Evolutionary conservation across 2,888 invertebrate genomes (phyloP).

Genomic region (Stenodera caucasica): DNA sequence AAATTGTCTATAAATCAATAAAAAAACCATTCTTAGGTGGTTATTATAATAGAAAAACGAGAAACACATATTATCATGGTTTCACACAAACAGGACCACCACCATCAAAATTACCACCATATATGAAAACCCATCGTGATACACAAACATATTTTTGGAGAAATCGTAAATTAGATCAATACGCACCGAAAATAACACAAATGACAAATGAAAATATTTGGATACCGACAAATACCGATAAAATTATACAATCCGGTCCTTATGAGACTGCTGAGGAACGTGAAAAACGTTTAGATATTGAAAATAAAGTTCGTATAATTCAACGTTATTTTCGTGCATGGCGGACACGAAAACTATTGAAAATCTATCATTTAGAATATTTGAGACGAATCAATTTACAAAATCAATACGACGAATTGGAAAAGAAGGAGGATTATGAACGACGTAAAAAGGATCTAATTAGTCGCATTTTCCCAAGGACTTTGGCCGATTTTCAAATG

Average conservation of each 20-base stretch:
- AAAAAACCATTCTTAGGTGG: conserved; percentile 82
- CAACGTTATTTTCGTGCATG: conserved; percentile 68
- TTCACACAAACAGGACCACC: conserved; percentile 77
- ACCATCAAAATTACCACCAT: conserved; percentile 57
- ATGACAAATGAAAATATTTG: conserved; percentile 62
- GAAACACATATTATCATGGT: conserved; percentile 77
- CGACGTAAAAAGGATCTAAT: conserved; percentile 62
- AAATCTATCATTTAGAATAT: conserved; percentile 58
- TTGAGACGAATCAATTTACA: conserved; percentile 59
- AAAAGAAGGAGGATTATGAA: conserved; percentile 57
- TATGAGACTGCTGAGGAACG: conserved; percentile 70
- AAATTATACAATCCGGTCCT: conserved; percentile 61
- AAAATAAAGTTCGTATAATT: conserved; percentile 59
- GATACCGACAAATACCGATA: conserved; percentile 67
- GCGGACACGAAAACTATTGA: conserved; percentile 59
- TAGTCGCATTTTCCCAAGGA: conserved; percentile 70
- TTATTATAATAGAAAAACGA: conserved; percentile 71
- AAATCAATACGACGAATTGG: conserved; percentile 57
- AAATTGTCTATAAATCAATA: conserved; percentile 63
- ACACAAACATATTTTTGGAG: conserved; percentile 65
- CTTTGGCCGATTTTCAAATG: conserved; percentile 73
- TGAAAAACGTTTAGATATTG: conserved; percentile 60
- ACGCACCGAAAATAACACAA: conserved; percentile 64
- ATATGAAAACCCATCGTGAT: conserved; percentile 58
- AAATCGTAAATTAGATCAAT: conserved; percentile 60